These are phyloP conservation scores for Calameuta pallipes DNA, from an alignment of 2,888 invertebrate genomes.

Conservation along the genomic window DNA sequence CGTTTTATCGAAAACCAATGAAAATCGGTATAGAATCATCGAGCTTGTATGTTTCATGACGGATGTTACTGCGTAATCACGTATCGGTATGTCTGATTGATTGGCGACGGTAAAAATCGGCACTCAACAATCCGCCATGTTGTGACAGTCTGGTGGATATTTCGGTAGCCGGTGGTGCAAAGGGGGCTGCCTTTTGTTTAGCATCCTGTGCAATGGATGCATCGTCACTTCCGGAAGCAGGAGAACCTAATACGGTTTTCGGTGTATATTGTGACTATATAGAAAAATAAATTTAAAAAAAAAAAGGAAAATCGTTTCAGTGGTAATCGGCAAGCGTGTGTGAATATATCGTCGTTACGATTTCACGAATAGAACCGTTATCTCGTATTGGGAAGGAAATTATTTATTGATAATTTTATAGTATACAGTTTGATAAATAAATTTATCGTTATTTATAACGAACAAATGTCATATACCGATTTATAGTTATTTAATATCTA, in stretches of 20 bases:
- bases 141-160: constrained; percentile 6
- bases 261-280: not conserved
- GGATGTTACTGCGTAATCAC: constrained; percentile 4
- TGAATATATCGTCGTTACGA: constrained; percentile 6
- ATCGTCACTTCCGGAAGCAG: constrained; percentile 34
- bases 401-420: not conserved
- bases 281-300: not conserved
- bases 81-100: constrained; percentile 12
- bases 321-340: constrained; percentile 22
- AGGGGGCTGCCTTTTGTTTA: constrained; percentile 25
- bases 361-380: not conserved
- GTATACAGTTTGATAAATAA: not conserved
- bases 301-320: constrained; percentile 1
- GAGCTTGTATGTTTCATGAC: not conserved
- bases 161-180: not conserved
- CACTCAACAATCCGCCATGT: constrained; percentile 8
- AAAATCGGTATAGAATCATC: not conserved
- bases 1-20: not conserved
- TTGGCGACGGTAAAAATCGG: constrained; percentile 11
- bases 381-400: not conserved
- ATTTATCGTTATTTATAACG: not conserved
- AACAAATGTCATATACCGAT: not conserved
- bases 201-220: constrained; percentile 34
- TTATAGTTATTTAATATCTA: not conserved
- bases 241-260: not conserved